These are phyloP conservation scores for Argyrosomus regius DNA, from an alignment of 2,797 vertebrate species.

Conservation along the genomic window DNA sequence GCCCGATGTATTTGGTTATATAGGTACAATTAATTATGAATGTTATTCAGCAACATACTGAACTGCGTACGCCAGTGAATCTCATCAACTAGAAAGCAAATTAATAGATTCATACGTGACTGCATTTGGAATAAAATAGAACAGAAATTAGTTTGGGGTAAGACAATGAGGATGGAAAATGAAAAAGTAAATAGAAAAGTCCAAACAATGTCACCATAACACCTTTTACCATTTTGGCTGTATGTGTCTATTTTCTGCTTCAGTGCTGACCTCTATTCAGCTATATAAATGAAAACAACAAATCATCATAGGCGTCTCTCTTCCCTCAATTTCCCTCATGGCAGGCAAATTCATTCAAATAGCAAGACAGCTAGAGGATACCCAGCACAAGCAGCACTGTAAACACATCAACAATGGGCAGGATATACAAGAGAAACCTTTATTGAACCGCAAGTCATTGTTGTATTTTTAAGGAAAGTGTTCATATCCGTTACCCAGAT, in stretches of 20 bases:
- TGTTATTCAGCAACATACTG: slow-evolving; percentile 8
- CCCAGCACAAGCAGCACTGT: neutral
- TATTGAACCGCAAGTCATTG: neutral
- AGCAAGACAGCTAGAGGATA: slow-evolving; percentile 11
- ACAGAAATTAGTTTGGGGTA: slow-evolving; percentile 12
- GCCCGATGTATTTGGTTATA: neutral
- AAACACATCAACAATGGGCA: slow-evolving; percentile 24
- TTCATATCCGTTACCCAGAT: neutral
- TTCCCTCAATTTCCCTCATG: slow-evolving; percentile 12
- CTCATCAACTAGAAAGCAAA: slow-evolving; percentile 1
- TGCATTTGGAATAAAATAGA: slow-evolving; percentile 7
- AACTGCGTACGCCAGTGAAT: slow-evolving; percentile 9
- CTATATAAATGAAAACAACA: slow-evolving; percentile 41
- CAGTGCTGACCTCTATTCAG: slow-evolving; percentile 31
- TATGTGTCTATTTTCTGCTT: slow-evolving; percentile 24
- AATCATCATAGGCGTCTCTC: slow-evolving; percentile 23
- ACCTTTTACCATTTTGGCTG: neutral
- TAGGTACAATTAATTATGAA: slow-evolving; percentile 12
- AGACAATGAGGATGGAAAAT: slow-evolving; percentile 17
- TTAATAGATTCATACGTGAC: slow-evolving; percentile 11
- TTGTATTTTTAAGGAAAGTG: neutral
- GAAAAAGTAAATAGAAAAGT: slow-evolving; percentile 13
- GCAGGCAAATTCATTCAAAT: slow-evolving; percentile 20
- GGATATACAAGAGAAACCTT: slow-evolving; percentile 2
- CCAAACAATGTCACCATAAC: slow-evolving; percentile 4